phyloP scores from a whole-genome alignment of 2,888 invertebrate species.

The Stenoptilia bipunctidactyla region DNA sequence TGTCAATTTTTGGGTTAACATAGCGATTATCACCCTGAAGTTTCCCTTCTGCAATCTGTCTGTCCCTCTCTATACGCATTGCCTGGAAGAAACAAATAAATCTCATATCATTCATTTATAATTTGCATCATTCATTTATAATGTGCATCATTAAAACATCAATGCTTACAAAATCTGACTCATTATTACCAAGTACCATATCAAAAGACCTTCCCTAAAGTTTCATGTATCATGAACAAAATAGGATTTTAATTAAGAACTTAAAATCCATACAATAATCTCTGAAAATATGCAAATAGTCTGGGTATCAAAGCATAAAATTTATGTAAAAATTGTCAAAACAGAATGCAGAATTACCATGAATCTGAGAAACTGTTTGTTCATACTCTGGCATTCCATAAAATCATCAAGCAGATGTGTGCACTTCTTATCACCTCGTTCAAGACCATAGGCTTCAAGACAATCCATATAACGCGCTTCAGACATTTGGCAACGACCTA shows the following conservation, averaged over 20 bases:
- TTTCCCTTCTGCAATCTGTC: slow-evolving; percentile 75
- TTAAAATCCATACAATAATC: too few species aligned
- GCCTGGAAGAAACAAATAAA: slow-evolving; percentile 17
- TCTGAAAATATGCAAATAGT: too few species aligned
- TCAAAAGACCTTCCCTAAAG: too few species aligned
- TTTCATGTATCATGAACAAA: too few species aligned
- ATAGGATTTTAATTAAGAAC: too few species aligned
- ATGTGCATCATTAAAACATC: too few species aligned
- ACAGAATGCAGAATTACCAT: slow-evolving; percentile 39
- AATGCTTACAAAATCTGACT: too few species aligned
- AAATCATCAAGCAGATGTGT: slow-evolving; percentile 74
- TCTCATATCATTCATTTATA: too few species aligned
- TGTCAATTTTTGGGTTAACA: slow-evolving; percentile 72
- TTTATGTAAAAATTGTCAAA: background rate
- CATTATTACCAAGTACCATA: too few species aligned
- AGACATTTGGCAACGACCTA: slow-evolving; percentile 74
- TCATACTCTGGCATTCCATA: slow-evolving; percentile 75
- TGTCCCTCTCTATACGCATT: slow-evolving; percentile 66
- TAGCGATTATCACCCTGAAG: slow-evolving; percentile 69
- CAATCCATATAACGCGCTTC: slow-evolving; percentile 83
- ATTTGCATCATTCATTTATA: too few species aligned
- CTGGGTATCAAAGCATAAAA: too few species aligned
- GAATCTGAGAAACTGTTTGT: slow-evolving; percentile 73
- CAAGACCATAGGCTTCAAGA: slow-evolving; percentile 83
- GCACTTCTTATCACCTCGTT: slow-evolving; percentile 76